phyloP scores from a whole-genome alignment of 1,140 invertebrate genomes.

The Zaprionus ornatus region DNA sequence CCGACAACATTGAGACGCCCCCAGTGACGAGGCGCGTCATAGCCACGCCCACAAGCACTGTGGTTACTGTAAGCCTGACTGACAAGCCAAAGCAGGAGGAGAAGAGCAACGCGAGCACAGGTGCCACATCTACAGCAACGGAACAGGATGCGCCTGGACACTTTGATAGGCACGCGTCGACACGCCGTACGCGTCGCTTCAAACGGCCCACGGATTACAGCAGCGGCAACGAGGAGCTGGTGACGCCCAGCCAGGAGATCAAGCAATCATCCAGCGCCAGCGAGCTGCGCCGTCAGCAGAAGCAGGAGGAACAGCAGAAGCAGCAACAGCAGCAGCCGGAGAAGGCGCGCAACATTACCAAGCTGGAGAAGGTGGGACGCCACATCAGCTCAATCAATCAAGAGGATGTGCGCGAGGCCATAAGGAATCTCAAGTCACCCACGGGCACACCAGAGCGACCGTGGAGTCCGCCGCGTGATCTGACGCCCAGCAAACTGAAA shows the following conservation, averaged over 20 bases:
- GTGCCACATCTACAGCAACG: constrained; percentile 28
- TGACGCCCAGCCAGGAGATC: constrained; percentile 58
- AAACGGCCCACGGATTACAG: constrained; percentile 89
- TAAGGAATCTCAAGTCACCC: constrained; percentile 86
- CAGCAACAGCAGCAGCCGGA: constrained; percentile 37
- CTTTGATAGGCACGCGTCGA: constrained; percentile 93
- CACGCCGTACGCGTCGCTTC: constrained; percentile 91
- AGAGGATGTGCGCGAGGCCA: constrained; percentile 87
- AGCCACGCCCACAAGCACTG: constrained; percentile 75
- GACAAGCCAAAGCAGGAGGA: constrained; percentile 61
- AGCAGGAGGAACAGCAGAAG: constrained; percentile 31
- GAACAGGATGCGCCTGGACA: constrained; percentile 87
- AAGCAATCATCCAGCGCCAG: constrained; percentile 85
- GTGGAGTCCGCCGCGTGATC: constrained; percentile 84
- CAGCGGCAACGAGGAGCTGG: constrained; percentile 86
- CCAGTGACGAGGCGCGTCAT: constrained; percentile 89
- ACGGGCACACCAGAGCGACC: constrained; percentile 85
- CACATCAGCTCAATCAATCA: constrained; percentile 87
- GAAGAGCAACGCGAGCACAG: constrained; percentile 38
- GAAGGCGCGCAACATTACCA: constrained; percentile 72
- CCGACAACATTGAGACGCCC: constrained; percentile 95
- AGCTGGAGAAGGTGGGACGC: constrained; percentile 84
- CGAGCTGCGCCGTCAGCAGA: constrained; percentile 85
- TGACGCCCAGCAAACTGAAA: constrained; percentile 59
- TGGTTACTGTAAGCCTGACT: constrained; percentile 70